These are phyloP conservation scores for Euplagia quadripunctaria DNA, from an alignment of 2,888 invertebrate genomes.

Conservation along the genomic window DNA sequence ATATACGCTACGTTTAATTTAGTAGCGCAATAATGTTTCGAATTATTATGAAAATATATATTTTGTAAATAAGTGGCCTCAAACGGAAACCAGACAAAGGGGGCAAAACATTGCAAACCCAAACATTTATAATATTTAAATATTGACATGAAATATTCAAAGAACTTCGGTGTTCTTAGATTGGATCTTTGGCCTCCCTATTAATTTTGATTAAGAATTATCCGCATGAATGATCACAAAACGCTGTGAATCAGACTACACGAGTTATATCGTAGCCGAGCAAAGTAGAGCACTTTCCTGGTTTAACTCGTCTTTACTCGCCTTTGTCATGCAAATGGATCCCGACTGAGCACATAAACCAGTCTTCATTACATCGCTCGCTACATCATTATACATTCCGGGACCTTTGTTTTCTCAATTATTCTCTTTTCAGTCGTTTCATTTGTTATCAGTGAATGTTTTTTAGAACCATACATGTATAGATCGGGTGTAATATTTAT, in stretches of 20 bases:
- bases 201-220: neutral
- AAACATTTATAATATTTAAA: neutral
- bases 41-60: too few species aligned
- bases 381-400: neutral
- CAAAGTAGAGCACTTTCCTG: neutral
- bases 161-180: neutral
- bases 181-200: neutral
- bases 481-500: too few species aligned
- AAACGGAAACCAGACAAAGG: too few species aligned
- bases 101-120: too few species aligned
- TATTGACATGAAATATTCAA: neutral
- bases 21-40: too few species aligned
- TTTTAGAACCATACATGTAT: neutral
- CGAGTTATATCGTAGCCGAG: neutral
- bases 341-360: constrained; percentile 4
- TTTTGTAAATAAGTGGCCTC: too few species aligned
- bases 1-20: too few species aligned
- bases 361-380: constrained; percentile 5
- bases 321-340: constrained; percentile 16
- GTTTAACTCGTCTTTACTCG: neutral
- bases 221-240: neutral
- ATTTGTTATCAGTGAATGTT: neutral
- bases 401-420: neutral
- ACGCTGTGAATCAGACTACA: neutral
- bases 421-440: neutral